A percentile compares a stretch with the other conserved stretches of the same genome.
Conservation (phyloP, 1,140 invertebrate genomes). For the Hesperophylax magnus region DNA sequence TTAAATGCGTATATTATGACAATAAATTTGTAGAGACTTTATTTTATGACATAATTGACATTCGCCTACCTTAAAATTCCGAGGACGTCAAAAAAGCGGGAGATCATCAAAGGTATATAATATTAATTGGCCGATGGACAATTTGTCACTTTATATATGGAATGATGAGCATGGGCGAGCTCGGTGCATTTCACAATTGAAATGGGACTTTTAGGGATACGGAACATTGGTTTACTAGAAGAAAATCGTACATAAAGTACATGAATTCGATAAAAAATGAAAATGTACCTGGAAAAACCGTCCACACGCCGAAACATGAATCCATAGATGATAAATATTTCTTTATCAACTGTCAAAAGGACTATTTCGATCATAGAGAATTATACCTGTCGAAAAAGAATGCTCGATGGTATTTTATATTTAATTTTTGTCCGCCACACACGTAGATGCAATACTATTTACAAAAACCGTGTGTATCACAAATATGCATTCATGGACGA, state of each 20-base stretch:
- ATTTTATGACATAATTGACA: background rate
- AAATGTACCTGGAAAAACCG: slow-evolving; percentile 7
- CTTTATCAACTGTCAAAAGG: slow-evolving; percentile 5
- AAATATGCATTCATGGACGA: too few relatives aligned
- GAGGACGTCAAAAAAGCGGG: slow-evolving; percentile 21
- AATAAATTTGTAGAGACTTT: background rate
- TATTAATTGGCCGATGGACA: slow-evolving; percentile 14
- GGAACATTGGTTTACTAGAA: background rate
- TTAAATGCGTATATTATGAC: background rate
- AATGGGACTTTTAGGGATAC: background rate
- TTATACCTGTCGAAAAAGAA: background rate
- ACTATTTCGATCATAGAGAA: background rate
- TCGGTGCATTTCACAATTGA: background rate
- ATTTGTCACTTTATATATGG: background rate
- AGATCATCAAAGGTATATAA: slow-evolving; percentile 22
- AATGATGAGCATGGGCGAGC: background rate
- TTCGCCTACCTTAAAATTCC: slow-evolving; percentile 21
- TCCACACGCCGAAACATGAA: slow-evolving; percentile 4
- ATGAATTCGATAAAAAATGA: background rate
- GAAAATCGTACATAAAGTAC: background rate
- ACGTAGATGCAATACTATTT: too few relatives aligned
- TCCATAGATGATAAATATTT: slow-evolving; percentile 1
- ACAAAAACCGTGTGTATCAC: too few relatives aligned
- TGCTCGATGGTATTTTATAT: too few relatives aligned
- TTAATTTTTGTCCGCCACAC: too few relatives aligned